These are phyloP conservation scores for Tylochromis polylepis DNA, from an alignment of 2,113 vertebrate species.

Conservation along the genomic window DNA sequence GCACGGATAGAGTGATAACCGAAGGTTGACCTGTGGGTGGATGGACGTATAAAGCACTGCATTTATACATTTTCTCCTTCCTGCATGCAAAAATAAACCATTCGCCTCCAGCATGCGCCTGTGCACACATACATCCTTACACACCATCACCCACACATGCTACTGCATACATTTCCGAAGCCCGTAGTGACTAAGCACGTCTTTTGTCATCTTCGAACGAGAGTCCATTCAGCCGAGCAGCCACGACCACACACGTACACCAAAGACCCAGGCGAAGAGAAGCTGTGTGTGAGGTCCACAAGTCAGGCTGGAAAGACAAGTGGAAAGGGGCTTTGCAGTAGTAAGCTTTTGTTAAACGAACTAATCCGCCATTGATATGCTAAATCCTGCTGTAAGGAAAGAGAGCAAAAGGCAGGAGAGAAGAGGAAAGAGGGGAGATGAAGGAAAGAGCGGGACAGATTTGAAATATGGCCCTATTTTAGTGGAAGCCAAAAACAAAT, in stretches of 20 bases:
- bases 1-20: not conserved
- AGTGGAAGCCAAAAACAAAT: constrained; percentile 18
- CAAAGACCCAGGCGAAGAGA: constrained; percentile 43
- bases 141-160: constrained; percentile 18
- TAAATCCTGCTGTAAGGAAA: constrained; percentile 66
- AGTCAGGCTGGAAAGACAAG: constrained; percentile 65
- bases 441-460: not conserved
- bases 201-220: constrained; percentile 60
- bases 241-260: constrained; percentile 65
- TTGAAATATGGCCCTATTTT: constrained; percentile 29
- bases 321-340: constrained; percentile 67
- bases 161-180: constrained; percentile 5
- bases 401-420: constrained; percentile 12
- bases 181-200: constrained; percentile 47
- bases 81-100: not conserved
- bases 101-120: not conserved
- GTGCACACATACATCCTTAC: not conserved
- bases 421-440: not conserved
- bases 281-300: constrained; percentile 70
- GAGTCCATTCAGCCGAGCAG: constrained; percentile 45
- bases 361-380: constrained; percentile 72
- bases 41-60: not conserved
- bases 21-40: not conserved
- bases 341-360: constrained; percentile 70
- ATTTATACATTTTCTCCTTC: not conserved